Conservation (phyloP, 2,888 invertebrate genomes). For the Patella pellucida region DNA sequence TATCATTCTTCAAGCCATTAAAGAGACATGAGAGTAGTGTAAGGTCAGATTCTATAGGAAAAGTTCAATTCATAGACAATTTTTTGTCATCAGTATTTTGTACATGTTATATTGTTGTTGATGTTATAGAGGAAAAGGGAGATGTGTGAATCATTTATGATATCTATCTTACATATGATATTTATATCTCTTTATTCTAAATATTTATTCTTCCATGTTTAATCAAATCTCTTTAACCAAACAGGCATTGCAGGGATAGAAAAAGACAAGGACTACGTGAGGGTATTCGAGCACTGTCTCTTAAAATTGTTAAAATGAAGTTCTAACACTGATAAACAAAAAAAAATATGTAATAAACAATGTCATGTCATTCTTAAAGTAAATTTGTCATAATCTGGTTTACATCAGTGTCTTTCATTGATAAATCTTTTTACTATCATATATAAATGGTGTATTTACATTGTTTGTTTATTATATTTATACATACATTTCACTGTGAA, state of each 20-base stretch:
- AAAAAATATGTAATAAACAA: too few species aligned
- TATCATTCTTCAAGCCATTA: neutral
- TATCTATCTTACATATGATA: slow-evolving; percentile 5
- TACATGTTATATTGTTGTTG: neutral
- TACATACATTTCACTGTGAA: too few species aligned
- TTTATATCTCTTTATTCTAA: neutral
- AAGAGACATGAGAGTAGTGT: neutral
- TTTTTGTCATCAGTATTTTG: neutral
- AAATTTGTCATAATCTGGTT: too few species aligned
- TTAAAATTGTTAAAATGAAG: too few species aligned
- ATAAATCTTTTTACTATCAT: too few species aligned
- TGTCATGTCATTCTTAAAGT: too few species aligned
- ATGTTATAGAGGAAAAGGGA: neutral
- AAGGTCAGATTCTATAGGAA: neutral
- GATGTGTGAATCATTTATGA: neutral
- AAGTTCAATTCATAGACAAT: too few species aligned
- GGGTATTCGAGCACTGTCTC: too few species aligned
- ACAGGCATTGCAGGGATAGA: neutral
- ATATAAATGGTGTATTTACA: too few species aligned
- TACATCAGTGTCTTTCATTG: too few species aligned
- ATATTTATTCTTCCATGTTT: slow-evolving; percentile 1
- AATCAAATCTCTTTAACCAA: neutral
- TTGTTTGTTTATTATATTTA: too few species aligned
- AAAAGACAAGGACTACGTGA: slow-evolving; percentile 7
- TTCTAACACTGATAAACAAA: too few species aligned